Evolutionary conservation across 2,113 vertebrate species (phyloP), one percentile per base, ranked within the genome.

Genomic region (Sturnus vulgaris): DNA sequence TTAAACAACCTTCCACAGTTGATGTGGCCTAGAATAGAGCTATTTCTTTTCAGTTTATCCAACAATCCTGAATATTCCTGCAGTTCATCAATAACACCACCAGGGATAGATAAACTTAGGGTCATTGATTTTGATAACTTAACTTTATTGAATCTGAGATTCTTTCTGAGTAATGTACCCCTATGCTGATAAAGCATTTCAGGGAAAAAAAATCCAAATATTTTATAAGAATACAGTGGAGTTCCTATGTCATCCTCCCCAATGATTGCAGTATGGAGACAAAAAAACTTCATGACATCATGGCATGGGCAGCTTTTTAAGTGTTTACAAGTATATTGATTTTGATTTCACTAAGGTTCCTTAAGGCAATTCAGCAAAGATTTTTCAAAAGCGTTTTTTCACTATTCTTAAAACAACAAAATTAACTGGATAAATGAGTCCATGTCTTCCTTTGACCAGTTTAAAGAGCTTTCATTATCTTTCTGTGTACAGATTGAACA

Each of bases 381-480:
- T 72, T 90, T 96, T 95, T 88, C 85, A 93, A 88, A 93, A 59
- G 37, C 9, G 4, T 1, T 69, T 19, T 37, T 90, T 90, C 30
- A 24, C 46, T 80, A 8, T 64, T 72, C 82, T 92, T 92, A 82
- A 96, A 79, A 55, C 53, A 89, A 78, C 72, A 86, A 81, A 53
- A 91, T 72, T 93, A 70, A 46, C 66, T 21, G 49, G 22, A 85
- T 90, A 93, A 95, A 90, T 88, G n/a, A 72, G 81, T 76, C n/a
- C 2, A 0, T 85, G 61, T 72, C 71, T 15, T 19, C 46, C 55
- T 93, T 95, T 90, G 93, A 92, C 95, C 75, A 88, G 59, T 93
- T 95, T 90, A 92, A 96, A 96, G 73, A 72, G 59, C 57, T 91
- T 82, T 76, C 66, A 90, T 82, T 92, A 72, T 82, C 31, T 88